Percentiles rank a stretch among this genome's conserved stretches.
phyloP scores from a whole-genome alignment of 2,113 vertebrate species.

The Mandrillus leucophaeus region DNA sequence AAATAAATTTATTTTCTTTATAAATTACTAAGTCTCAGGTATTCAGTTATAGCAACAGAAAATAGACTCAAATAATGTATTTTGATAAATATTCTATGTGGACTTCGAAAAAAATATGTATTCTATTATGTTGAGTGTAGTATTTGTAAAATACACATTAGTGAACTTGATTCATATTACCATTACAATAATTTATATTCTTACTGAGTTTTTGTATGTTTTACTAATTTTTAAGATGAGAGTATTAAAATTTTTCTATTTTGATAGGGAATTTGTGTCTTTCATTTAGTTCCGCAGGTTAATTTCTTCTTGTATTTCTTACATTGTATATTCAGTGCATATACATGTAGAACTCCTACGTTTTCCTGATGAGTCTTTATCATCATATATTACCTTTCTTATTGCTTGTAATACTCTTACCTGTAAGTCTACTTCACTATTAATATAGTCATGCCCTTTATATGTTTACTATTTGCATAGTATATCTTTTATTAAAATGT shows the following conservation, averaged over 20 bases:
- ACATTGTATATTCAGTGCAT: not conserved
- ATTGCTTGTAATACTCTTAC: not conserved
- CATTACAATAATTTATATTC: too few species aligned
- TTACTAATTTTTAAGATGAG: not conserved
- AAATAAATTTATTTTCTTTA: not conserved
- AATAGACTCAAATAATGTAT: not conserved
- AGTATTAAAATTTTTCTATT: not conserved
- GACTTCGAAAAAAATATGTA: not conserved
- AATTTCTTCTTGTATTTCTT: not conserved
- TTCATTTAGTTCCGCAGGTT: not conserved
- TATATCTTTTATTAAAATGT: not conserved
- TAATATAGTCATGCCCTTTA: not conserved
- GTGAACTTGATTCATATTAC: not conserved
- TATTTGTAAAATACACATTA: not conserved
- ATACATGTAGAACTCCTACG: not conserved
- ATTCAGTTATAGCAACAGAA: not conserved
- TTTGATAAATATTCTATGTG: not conserved
- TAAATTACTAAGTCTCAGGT: not conserved
- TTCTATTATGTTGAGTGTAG: not conserved
- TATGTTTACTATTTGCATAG: too few species aligned
- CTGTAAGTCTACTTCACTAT: not conserved
- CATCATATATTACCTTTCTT: not conserved
- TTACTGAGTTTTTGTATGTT: not conserved
- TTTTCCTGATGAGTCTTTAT: not conserved
- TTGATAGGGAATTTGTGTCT: not conserved